Evolutionary conservation across 2,797 vertebrate genomes (phyloP), one percentile per base, ranked within the genome.

Genomic region (Harpagifer antarcticus): DNA sequence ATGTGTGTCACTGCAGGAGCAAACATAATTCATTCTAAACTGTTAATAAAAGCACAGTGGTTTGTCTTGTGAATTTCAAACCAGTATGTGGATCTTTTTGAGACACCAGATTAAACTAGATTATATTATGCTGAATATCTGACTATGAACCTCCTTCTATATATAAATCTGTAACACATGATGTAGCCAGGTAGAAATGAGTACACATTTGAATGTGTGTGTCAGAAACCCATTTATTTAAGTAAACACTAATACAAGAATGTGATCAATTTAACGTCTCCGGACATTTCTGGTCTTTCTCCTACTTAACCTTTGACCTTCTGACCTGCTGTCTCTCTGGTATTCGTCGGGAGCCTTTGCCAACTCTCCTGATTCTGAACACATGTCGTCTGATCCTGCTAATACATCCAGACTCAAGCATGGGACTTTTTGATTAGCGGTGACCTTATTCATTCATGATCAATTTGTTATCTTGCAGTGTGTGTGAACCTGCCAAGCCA

Each of bases 361-460:
- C 31, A 58, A 43, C 65, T 71, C 68, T 48, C 54, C 20, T 75
- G 43, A 79, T 66, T 84, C 53, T 49, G 43, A 81, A 63, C 80
- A 81, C 74, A 74, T 48, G 60, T 69, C 27, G 37, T 64, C 74
- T 63, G 54, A 84, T 71, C 42, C 27, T 7, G 7, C 57, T 78
- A 72, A 87, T 62, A 23, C 72, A 74, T 68, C 52, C 56, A 40
- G 65, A 80, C 69, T 57, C 57, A 13, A 70, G 70, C 78, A 68
- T 19, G 5, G 27, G 63, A 43, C 61, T 49, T 68, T 86, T 76
- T 74, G 79, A 85, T 88, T 78, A 77, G 74, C 14, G 17, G 55
- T 76, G 82, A 85, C 84, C 70, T 87, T 66, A 76, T 85, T 88
- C 85, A 86, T 83, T 82, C 76, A 72, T 65, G 65, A 87, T 89